These are phyloP conservation scores for Pterophyllum scalare DNA, from an alignment of 2,113 vertebrate genomes.

Conservation along the genomic window DNA sequence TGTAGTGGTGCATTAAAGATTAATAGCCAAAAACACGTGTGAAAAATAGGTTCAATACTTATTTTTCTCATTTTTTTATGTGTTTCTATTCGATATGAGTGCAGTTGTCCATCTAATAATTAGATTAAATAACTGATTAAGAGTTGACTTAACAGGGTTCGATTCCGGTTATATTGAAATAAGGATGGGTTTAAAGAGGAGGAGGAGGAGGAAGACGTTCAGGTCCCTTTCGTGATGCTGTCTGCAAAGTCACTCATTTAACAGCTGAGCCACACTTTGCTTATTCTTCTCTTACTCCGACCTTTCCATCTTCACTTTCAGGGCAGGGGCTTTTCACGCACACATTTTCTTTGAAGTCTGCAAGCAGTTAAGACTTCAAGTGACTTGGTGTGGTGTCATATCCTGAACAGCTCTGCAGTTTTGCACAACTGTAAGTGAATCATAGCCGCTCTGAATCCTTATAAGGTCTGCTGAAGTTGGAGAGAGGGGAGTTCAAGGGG, in stretches of 20 bases:
- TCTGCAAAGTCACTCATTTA: slow-evolving; percentile 10
- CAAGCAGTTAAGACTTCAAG: neutral
- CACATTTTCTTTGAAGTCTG: neutral
- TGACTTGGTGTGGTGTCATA: neutral
- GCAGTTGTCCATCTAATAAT: neutral
- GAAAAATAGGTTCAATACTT: neutral
- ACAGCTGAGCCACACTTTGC: slow-evolving; percentile 36
- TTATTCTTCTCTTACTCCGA: neutral
- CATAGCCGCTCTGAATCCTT: neutral
- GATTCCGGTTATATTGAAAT: slow-evolving; percentile 15
- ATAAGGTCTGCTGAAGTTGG: neutral
- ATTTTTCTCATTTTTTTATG: neutral
- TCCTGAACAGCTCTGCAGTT: slow-evolving; percentile 16
- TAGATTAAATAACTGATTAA: neutral
- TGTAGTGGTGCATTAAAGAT: neutral
- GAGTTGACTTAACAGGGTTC: neutral
- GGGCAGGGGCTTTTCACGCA: neutral
- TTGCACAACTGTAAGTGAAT: slow-evolving; percentile 18
- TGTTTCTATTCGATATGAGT: neutral
- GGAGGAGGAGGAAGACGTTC: neutral
- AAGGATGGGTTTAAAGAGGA: neutral
- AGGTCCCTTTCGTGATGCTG: neutral
- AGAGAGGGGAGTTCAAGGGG: slow-evolving; percentile 2
- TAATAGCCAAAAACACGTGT: neutral
- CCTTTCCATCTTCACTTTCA: neutral